Conservation (phyloP, 2,888 invertebrate genomes). For the Rhabditoides inermis region DNA sequence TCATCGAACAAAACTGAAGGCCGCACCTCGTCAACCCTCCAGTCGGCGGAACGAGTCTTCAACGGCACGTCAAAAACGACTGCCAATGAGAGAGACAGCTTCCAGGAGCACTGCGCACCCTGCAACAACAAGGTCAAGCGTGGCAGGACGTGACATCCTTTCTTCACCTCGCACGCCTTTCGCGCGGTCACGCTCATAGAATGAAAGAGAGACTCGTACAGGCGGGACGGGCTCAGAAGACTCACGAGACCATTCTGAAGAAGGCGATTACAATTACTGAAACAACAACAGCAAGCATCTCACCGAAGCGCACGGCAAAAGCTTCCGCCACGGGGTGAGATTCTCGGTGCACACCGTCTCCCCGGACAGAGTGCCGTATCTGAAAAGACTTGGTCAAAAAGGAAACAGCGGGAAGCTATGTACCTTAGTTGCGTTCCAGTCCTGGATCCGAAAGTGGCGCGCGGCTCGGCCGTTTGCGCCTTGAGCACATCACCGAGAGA, state of each 20-base stretch:
- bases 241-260: slow-evolving; percentile 73
- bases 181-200: slow-evolving; percentile 8
- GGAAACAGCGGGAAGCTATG: not conserved
- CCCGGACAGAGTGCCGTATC: slow-evolving; percentile 80
- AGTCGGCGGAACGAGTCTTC: slow-evolving; percentile 17
- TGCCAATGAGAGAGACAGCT: slow-evolving; percentile 76
- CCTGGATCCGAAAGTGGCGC: slow-evolving; percentile 48
- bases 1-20: too few relatives aligned
- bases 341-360: slow-evolving; percentile 98
- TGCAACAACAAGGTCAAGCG: too few relatives aligned
- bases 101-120: too few relatives aligned
- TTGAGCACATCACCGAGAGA: slow-evolving; percentile 86
- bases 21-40: too few relatives aligned
- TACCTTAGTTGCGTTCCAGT: not conserved
- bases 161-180: not conserved
- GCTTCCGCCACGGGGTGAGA: slow-evolving; percentile 92
- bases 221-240: slow-evolving; percentile 74
- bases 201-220: slow-evolving; percentile 27
- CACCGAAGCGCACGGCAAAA: slow-evolving; percentile 77
- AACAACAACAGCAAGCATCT: too few relatives aligned
- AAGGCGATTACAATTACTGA: too few relatives aligned
- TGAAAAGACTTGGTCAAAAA: slow-evolving; percentile 4
- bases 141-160: too few relatives aligned
- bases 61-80: slow-evolving; percentile 75
- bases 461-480: slow-evolving; percentile 76